A percentile compares a stretch with the other conserved stretches of the same genome.
Evolutionary conservation across 2,797 vertebrate genomes (phyloP).

Genomic region (Spatula versicolor): DNA sequence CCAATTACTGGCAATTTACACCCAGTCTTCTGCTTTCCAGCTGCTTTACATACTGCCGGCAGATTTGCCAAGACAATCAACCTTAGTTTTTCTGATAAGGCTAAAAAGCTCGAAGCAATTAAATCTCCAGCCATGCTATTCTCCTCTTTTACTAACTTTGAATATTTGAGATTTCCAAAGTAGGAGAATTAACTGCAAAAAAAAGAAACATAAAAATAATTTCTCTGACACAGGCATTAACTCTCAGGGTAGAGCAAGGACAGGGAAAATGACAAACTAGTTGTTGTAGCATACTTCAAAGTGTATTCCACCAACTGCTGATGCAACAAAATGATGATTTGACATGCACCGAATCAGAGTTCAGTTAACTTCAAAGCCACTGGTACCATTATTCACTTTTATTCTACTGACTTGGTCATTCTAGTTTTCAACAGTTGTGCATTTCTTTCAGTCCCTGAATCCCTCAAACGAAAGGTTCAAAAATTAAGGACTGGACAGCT

Average conservation of each 20-base stretch:
- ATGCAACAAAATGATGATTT: background rate
- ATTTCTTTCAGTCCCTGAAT: background rate
- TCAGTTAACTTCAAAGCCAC: background rate
- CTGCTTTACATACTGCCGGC: slow-evolving; percentile 32
- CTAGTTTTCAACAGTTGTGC: background rate
- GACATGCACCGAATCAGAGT: background rate
- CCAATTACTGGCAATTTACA: slow-evolving; percentile 43
- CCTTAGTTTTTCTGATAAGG: slow-evolving; percentile 66
- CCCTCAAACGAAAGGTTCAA: background rate
- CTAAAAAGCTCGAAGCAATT: slow-evolving; percentile 70
- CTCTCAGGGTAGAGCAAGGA: background rate
- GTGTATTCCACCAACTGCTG: background rate
- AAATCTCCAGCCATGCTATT: slow-evolving; percentile 36
- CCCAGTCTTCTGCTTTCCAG: slow-evolving; percentile 53
- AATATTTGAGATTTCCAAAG: slow-evolving; percentile 49
- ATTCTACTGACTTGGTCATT: background rate
- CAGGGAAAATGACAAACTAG: background rate
- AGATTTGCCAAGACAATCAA: slow-evolving; percentile 63
- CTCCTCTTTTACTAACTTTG: slow-evolving; percentile 35
- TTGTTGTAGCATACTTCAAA: background rate
- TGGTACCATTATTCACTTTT: background rate
- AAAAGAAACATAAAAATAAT: background rate
- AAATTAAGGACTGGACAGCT: background rate
- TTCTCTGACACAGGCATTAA: background rate
- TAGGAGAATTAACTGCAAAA: slow-evolving; percentile 4